Base-by-base conservation (phyloP, 2,113 vertebrate species). In the Chitala chitala region DNA sequence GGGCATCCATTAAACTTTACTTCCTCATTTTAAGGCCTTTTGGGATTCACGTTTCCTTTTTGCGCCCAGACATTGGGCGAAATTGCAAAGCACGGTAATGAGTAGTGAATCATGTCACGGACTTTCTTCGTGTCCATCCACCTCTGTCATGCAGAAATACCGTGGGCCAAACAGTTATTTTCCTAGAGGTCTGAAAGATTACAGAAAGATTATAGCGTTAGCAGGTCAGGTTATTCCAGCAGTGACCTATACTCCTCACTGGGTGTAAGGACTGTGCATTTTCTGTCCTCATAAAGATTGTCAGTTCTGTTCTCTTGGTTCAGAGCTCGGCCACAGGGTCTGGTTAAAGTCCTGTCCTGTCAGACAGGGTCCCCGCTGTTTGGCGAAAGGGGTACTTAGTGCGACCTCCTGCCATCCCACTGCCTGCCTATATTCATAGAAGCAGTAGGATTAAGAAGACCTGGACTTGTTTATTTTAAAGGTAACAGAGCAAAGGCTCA, bases 61-160 rank as follows among this genome's bases (percentile, higher is more conserved):
- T 51, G 40, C 53, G 71, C 73, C 70, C 46, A 51, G 59, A 71
- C 76, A 69, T 9, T 38, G 36, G 15, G 17, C 42, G 70, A 4
- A 63, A 54, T 61, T 75, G 79, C 78, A 84, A 79, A 82, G 33
- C 75, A 36, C 80, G 77, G 76, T 80, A 79, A 86, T 86, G 82
- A 84, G 40, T 70, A 72, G 29, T 46, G n/a, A 81, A 77, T 69
- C 71, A 56, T 69, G 71, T 51, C 65, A 53, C 59, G 42, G 63
- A n/a, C 78, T 80, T 61, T 78, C 84, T 65, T 75, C 55, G 77
- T 44, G 73, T 72, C 4, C 29, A 15, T 42, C 72, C 7, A 59
- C 77, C 33, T 75, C 72, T 53, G 66, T 40, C 78, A 53, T 42
- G 26, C 26, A 17, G 71, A 53, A 33, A 33, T n/a, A 26, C 40